phyloP scores from a whole-genome alignment of 2,797 vertebrate genomes.

The Schizopygopsis pylzovi region DNA sequence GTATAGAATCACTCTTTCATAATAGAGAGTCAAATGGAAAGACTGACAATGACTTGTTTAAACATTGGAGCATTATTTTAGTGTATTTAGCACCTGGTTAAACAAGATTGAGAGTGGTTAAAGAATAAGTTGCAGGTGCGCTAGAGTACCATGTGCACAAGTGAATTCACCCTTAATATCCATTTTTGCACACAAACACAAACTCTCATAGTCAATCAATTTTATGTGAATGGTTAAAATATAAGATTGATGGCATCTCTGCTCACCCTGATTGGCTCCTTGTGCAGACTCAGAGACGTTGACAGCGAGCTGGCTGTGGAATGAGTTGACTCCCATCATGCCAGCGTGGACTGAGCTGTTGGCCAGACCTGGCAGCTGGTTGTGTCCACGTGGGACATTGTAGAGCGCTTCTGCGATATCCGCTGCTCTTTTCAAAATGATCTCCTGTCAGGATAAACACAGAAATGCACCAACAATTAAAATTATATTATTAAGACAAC shows the following conservation, averaged over 20 bases:
- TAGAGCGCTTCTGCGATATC: constrained; percentile 98
- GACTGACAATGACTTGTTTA: neutral
- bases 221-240: neutral
- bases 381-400: constrained; percentile 94
- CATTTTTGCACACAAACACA: neutral
- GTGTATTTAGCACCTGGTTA: neutral
- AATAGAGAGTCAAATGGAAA: neutral
- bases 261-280: constrained; percentile 92
- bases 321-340: constrained; percentile 99
- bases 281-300: constrained; percentile 94
- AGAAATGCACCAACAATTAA: neutral
- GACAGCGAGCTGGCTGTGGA: constrained; percentile 95
- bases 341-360: constrained; percentile 90
- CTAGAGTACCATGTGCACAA: neutral
- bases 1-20: constrained; percentile 41
- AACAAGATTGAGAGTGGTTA: neutral
- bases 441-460: constrained; percentile 81
- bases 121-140: neutral
- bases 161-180: neutral
- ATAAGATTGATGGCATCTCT: neutral
- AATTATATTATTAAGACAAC: neutral
- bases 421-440: constrained; percentile 95
- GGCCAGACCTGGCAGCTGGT: constrained; percentile 89
- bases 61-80: neutral
- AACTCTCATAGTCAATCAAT: neutral